Evolutionary conservation across 1,140 invertebrate species (phyloP).

Genomic region (Drosophila oshimai): DNA sequence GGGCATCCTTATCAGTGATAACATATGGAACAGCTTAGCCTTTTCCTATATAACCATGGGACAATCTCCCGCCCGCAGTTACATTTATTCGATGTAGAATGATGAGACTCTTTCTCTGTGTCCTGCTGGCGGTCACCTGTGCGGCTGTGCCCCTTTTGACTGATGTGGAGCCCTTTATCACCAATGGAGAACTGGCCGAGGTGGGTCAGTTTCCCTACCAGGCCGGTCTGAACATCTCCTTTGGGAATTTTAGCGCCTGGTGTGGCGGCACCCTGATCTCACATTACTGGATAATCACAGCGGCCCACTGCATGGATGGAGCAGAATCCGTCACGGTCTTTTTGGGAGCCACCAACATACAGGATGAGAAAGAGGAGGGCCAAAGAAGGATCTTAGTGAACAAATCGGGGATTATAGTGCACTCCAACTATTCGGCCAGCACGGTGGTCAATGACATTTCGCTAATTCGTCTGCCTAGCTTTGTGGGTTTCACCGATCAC

Average conservation of each 20-base stretch:
- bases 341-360: conserved; percentile 37
- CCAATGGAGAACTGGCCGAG: conserved; percentile 47
- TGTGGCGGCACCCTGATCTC: conserved; percentile 54
- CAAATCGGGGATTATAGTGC: conserved; percentile 21
- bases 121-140: not conserved
- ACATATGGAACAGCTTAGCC: not conserved
- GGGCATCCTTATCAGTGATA: conserved; percentile 5
- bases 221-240: conserved; percentile 59
- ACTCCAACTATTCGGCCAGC: conserved; percentile 34
- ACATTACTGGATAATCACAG: conserved; percentile 48
- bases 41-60: conserved; percentile 3
- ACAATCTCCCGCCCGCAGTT: not conserved
- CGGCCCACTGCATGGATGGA: conserved; percentile 49
- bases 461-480: conserved; percentile 26
- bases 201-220: conserved; percentile 60
- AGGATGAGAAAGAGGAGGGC: conserved; percentile 1
- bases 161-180: conserved; percentile 34
- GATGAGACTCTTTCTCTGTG: not conserved
- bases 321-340: conserved; percentile 24
- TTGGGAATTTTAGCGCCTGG: conserved; percentile 36
- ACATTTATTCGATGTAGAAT: not conserved
- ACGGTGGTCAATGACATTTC: conserved; percentile 54
- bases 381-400: conserved; percentile 5
- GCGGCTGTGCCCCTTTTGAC: not conserved
- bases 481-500: conserved; percentile 8